Evolutionary conservation across 2,888 invertebrate species (phyloP).

Genomic region (Synergus itoensis): DNA sequence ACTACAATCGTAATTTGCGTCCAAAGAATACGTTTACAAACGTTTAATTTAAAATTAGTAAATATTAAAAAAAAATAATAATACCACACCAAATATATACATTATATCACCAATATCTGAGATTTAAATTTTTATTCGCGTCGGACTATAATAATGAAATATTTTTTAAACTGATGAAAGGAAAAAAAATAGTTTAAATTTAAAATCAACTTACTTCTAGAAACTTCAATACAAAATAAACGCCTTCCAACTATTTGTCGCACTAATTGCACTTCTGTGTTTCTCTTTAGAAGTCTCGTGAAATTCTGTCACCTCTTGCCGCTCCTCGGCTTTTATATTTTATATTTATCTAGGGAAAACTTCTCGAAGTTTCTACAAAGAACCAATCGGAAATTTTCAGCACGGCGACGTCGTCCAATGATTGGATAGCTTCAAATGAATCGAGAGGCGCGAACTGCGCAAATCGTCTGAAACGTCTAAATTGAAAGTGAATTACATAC

Average conservation of each 20-base stretch:
- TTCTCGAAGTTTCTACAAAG: conserved; percentile 60
- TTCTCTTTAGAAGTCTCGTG: conserved; percentile 18
- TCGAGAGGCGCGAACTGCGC: conserved; percentile 23
- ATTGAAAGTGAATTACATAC: conserved; percentile 1
- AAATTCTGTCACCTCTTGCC: conserved; percentile 19
- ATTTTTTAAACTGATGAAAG: not conserved
- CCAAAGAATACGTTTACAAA: not conserved
- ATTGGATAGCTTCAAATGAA: conserved; percentile 29
- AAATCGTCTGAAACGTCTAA: not conserved
- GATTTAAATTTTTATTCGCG: not conserved
- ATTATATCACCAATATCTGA: not conserved
- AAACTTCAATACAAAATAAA: not conserved
- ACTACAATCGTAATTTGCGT: not conserved
- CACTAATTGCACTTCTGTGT: not conserved
- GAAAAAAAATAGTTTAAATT: not conserved
- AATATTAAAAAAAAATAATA: not conserved
- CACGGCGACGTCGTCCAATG: not conserved
- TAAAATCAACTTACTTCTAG: not conserved
- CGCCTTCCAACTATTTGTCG: not conserved
- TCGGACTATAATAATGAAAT: not conserved
- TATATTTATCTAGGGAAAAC: conserved; percentile 49
- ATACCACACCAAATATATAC: not conserved
- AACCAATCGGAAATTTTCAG: conserved; percentile 52
- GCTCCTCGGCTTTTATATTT: conserved; percentile 52
- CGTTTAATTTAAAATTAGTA: not conserved